A percentile compares a stretch with the other conserved stretches of the same genome.
These are phyloP conservation scores for Pristis pectinata DNA, from an alignment of 2,797 vertebrate species.

Conservation along the genomic window DNA sequence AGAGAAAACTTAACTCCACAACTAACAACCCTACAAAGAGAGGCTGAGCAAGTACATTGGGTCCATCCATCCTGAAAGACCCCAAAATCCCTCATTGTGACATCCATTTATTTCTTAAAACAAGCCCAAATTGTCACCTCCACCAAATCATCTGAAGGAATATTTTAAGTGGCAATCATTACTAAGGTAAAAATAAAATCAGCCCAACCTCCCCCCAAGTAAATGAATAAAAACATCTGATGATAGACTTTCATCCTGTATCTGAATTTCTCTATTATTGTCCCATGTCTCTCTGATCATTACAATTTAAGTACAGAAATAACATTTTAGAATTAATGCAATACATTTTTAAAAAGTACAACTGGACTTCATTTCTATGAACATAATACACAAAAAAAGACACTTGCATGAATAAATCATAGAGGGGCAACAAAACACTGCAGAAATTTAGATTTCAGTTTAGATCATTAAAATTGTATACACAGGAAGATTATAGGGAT, in stretches of 20 bases:
- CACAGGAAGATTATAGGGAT: no score
- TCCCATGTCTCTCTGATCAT: not conserved
- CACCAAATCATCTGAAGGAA: no score
- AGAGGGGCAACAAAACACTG: no score
- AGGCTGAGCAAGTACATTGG: not conserved
- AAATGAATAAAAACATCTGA: no score
- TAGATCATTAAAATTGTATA: constrained; percentile 42
- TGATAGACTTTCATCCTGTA: not conserved
- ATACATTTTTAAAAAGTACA: not conserved
- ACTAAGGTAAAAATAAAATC: no score
- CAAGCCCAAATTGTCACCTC: no score
- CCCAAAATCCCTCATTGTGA: not conserved
- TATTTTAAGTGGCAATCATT: no score
- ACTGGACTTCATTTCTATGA: not conserved
- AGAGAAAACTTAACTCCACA: not conserved
- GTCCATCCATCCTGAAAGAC: not conserved
- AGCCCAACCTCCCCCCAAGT: no score
- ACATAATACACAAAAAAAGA: not conserved
- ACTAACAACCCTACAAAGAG: not conserved
- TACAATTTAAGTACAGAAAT: not conserved
- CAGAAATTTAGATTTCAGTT: constrained; percentile 38
- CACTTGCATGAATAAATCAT: constrained; percentile 36
- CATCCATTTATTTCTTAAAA: not conserved
- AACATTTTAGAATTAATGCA: not conserved
- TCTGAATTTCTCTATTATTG: not conserved